phyloP scores from a whole-genome alignment of 2,888 invertebrate genomes.

The Gibbula magus region DNA sequence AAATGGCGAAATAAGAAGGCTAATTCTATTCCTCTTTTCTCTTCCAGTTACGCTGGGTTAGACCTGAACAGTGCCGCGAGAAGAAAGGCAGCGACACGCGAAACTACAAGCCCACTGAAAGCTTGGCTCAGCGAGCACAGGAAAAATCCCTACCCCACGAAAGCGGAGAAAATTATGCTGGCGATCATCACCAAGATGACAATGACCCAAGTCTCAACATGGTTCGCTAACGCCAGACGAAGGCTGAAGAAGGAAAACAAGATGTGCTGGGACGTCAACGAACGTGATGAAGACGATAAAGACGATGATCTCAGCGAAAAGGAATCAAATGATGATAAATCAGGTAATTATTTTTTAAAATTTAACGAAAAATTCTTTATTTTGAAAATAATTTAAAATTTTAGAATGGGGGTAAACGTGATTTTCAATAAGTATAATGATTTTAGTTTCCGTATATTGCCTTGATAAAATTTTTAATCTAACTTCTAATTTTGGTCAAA shows the following conservation, averaged over 20 bases:
- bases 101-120: slow-evolving; percentile 96
- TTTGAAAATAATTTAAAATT: too few species aligned
- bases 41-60: slow-evolving; percentile 55
- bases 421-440: too few species aligned
- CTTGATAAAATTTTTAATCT: too few species aligned
- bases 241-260: slow-evolving; percentile 97
- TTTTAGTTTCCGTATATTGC: too few species aligned
- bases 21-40: slow-evolving; percentile 18
- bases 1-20: slow-evolving; percentile 27
- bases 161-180: slow-evolving; percentile 96
- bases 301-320: slow-evolving; percentile 52
- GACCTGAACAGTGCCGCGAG: slow-evolving; percentile 89
- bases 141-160: slow-evolving; percentile 97
- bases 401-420: too few species aligned
- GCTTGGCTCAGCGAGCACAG: slow-evolving; percentile 98
- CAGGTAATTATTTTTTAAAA: neutral
- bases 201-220: slow-evolving; percentile 91
- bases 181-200: slow-evolving; percentile 97
- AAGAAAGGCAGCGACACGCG: slow-evolving; percentile 96
- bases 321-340: slow-evolving; percentile 47
- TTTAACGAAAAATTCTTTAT: too few species aligned
- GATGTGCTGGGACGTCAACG: slow-evolving; percentile 85
- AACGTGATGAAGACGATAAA: slow-evolving; percentile 65
- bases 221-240: slow-evolving; percentile 96
- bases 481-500: too few species aligned